Evolutionary conservation across 1,140 invertebrate species (phyloP).

Genomic region (Drosophila bocqueti): DNA sequence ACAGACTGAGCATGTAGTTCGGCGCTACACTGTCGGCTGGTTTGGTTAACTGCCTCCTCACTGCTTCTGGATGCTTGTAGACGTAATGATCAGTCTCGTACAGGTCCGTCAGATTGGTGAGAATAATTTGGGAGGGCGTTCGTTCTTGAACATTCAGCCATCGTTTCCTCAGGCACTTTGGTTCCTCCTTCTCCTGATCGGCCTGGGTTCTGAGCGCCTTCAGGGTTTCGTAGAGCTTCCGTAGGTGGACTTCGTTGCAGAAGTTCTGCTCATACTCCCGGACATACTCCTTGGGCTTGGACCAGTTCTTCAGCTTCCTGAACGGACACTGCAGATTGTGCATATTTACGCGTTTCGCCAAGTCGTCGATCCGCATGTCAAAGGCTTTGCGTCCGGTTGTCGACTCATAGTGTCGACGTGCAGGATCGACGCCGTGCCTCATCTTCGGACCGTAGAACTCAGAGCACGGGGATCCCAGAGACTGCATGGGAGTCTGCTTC

Average conservation of each 20-base stretch:
- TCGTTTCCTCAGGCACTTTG: conserved; percentile 53
- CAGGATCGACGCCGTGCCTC: conserved; percentile 86
- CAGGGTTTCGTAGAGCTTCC: conserved; percentile 71
- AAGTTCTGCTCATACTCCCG: conserved; percentile 79
- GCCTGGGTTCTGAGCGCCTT: conserved; percentile 42
- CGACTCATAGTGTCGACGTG: conserved; percentile 81
- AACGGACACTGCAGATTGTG: conserved; percentile 64
- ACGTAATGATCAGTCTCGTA: not conserved
- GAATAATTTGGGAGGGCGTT: not conserved
- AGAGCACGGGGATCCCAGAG: conserved; percentile 85
- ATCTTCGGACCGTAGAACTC: conserved; percentile 86
- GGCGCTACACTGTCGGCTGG: not conserved
- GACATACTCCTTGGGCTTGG: conserved; percentile 69
- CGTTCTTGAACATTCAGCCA: not conserved
- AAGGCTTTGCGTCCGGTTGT: conserved; percentile 58
- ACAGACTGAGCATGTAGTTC: too few relatives aligned
- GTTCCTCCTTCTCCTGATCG: conserved; percentile 38
- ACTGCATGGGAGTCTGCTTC: conserved; percentile 85
- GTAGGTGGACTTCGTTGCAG: conserved; percentile 68
- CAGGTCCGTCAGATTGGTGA: not conserved
- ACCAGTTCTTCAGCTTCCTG: conserved; percentile 71
- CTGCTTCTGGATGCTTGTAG: not conserved
- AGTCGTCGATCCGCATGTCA: conserved; percentile 76
- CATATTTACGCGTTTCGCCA: conserved; percentile 65
- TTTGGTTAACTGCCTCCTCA: not conserved